Evolutionary conservation across 2,113 vertebrate species (phyloP), one percentile per base, ranked within the genome.

Genomic region (Aviceda subcristata): DNA sequence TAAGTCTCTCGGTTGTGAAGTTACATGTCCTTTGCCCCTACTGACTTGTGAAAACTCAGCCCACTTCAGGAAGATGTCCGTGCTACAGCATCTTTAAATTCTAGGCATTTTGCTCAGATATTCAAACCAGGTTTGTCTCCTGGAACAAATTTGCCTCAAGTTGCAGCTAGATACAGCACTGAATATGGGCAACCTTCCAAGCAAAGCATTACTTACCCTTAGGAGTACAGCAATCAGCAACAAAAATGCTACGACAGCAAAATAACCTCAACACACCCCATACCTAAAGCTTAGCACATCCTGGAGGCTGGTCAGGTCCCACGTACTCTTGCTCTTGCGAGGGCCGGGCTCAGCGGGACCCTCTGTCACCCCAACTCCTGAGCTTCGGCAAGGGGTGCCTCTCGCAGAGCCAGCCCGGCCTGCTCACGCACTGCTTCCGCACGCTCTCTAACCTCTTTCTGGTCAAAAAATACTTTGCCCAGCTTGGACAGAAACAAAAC

Each of bases 271-370:
- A 38, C 34, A 48, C 20, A 46, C 2, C n/a, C 38, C 23, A 32
- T 45, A 51, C 43, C n/a, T 55, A 50, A 72, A 68, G 16, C 12
- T 53, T 62, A 45, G 51, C 30, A 30, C 36, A 29, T 68, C 43
- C 62, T 53, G 22, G 36, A 26, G 26, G 6, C 10, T 53, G 34
- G 30, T 48, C 56, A 48, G 60, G 66, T n/a, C 30, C 20, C 50
- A 34, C 1, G 1, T 3, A 32, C 36, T 73, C 23, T 36, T 62
- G 50, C 39, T 55, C 21, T 30, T n/a, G n/a, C 0, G 0, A 43
- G 38, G 23, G 38, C n/a, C 51, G 60, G 45, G 36, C 50, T 81
- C 74, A 57, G 74, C 2, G 2, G 46, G 41, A 67, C 20, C 30
- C 24, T 76, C 73, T 18, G 1, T 22, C 43, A 38, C 3, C 2